Conservation (phyloP, 2,113 vertebrate genomes). For the Anolis sagrei region DNA sequence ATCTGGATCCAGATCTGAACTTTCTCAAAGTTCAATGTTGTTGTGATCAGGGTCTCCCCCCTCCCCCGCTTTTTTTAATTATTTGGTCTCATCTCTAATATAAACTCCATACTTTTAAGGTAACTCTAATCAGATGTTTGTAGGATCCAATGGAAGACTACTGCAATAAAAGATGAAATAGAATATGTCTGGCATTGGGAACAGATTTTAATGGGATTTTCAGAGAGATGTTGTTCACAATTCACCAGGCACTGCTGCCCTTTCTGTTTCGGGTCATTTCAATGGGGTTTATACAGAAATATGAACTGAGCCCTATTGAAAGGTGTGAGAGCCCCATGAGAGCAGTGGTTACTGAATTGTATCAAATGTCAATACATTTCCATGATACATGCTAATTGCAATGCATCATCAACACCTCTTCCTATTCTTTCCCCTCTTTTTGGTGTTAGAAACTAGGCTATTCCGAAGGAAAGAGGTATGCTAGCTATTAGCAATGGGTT, state of each 20-base stretch:
- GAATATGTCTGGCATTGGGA: conserved; percentile 59
- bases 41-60: conserved; percentile 19
- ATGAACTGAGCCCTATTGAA: background rate
- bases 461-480: background rate
- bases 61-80: conserved; percentile 30
- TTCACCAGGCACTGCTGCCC: conserved; percentile 1
- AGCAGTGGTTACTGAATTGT: background rate
- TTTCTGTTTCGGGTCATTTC: background rate
- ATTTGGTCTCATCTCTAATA: conserved; percentile 51
- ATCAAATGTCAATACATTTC: conserved; percentile 46
- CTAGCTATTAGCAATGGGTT: background rate
- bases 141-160: conserved; percentile 63
- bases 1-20: conserved; percentile 56
- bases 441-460: background rate
- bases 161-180: conserved; percentile 62
- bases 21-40: conserved; percentile 52
- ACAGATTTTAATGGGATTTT: conserved; percentile 55
- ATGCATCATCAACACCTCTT: conserved; percentile 38
- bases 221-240: conserved; percentile 11
- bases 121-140: conserved; percentile 70
- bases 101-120: conserved; percentile 64
- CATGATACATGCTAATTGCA: conserved; percentile 43
- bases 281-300: background rate
- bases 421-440: background rate
- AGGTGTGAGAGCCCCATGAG: background rate